phyloP scores from a whole-genome alignment of 2,113 vertebrate species.

The Rostratula benghalensis region DNA sequence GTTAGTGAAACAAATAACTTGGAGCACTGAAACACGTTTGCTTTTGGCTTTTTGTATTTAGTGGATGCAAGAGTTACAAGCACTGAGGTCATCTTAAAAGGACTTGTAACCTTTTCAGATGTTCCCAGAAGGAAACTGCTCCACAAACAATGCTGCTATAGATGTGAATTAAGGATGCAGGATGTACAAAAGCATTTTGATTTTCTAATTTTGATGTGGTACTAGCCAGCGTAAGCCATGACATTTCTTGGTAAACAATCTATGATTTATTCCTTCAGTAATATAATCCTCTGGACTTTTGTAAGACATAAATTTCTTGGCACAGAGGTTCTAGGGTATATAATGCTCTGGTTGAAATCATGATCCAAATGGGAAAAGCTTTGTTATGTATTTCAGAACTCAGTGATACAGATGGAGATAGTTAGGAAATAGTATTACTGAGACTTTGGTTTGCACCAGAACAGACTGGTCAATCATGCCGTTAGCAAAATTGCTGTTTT shows the following conservation, averaged over 20 bases:
- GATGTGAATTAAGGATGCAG: neutral
- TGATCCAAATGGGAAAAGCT: neutral
- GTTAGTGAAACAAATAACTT: neutral
- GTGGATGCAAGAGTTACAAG: neutral
- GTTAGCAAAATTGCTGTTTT: neutral
- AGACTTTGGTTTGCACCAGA: neutral
- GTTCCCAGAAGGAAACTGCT: neutral
- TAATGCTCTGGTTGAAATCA: neutral
- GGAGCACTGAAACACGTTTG: neutral
- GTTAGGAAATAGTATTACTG: neutral
- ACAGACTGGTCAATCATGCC: neutral
- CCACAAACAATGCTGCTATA: neutral
- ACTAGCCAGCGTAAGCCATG: neutral
- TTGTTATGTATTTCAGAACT: neutral
- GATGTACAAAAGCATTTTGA: neutral
- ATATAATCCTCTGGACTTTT: neutral
- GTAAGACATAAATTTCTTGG: neutral
- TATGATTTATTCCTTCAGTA: slow-evolving; percentile 15
- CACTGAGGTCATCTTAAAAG: neutral
- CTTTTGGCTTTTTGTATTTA: neutral
- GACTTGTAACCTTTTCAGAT: neutral
- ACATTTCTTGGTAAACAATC: neutral
- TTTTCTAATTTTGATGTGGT: neutral
- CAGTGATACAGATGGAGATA: neutral
- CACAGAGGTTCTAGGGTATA: neutral